Evolutionary conservation across 2,113 vertebrate species (phyloP).

Genomic region (Centropristis striata): DNA sequence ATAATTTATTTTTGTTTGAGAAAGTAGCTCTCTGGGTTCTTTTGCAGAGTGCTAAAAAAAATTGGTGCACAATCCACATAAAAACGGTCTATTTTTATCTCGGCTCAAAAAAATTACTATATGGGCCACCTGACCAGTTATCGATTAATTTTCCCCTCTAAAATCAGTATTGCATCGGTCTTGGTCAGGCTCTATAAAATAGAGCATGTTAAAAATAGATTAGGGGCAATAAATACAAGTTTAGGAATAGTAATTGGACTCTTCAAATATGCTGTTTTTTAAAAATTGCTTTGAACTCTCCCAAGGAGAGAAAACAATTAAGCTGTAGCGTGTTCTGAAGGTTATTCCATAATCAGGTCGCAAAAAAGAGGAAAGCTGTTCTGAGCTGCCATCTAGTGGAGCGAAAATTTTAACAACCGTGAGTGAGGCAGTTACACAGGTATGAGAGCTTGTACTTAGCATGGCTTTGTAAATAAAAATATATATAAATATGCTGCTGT

Average conservation of each 20-base stretch:
- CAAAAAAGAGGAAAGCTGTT: background rate
- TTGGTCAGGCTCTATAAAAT: too few relatives aligned
- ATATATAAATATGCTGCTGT: background rate
- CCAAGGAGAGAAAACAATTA: background rate
- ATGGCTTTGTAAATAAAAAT: background rate
- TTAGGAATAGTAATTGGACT: background rate
- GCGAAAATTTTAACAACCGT: background rate
- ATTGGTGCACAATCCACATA: too few relatives aligned
- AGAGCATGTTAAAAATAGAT: background rate
- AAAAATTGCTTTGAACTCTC: constrained; percentile 1
- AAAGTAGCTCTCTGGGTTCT: too few relatives aligned
- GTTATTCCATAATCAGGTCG: background rate
- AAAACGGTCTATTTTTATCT: too few relatives aligned
- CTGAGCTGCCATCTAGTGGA: background rate
- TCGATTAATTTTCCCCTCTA: too few relatives aligned
- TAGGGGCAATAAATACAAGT: background rate
- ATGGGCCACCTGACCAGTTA: too few relatives aligned
- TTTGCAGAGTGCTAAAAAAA: too few relatives aligned
- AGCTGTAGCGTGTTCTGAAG: background rate
- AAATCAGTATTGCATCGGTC: too few relatives aligned
- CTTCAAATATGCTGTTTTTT: background rate
- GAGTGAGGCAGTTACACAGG: background rate
- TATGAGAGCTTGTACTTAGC: background rate
- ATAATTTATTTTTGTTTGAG: too few relatives aligned
- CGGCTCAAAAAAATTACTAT: too few relatives aligned